A percentile compares a stretch with the other conserved stretches of the same genome.
These are phyloP conservation scores for Cabera pusaria DNA, from an alignment of 2,888 invertebrate species.

Conservation along the genomic window DNA sequence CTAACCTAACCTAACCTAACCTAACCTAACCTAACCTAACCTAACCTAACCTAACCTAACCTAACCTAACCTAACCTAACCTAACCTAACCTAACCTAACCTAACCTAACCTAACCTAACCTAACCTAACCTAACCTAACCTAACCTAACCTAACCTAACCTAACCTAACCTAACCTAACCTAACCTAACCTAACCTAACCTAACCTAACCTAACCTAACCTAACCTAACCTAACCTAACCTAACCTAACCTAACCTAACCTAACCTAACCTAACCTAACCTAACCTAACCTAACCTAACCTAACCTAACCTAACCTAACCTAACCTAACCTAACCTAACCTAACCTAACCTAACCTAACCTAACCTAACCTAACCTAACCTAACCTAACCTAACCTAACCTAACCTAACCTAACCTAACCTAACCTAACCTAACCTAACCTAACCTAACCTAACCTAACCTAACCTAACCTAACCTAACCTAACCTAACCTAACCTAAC, in stretches of 20 bases:
- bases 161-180: background rate
- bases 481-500: conserved; percentile 22
- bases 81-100: background rate
- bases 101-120: background rate
- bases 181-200: background rate
- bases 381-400: conserved; percentile 25
- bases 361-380: conserved; percentile 27
- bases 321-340: conserved; percentile 23
- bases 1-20: background rate
- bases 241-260: background rate
- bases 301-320: conserved; percentile 10
- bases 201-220: background rate
- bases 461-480: conserved; percentile 25
- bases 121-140: background rate
- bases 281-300: background rate
- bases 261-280: background rate
- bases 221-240: background rate
- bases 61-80: background rate
- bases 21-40: background rate
- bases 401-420: conserved; percentile 25
- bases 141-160: background rate
- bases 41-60: background rate
- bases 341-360: conserved; percentile 26
- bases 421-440: conserved; percentile 25
- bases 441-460: conserved; percentile 24